These are phyloP conservation scores for Raillietiella orientalis DNA, from an alignment of 2,888 invertebrate species.

Conservation along the genomic window DNA sequence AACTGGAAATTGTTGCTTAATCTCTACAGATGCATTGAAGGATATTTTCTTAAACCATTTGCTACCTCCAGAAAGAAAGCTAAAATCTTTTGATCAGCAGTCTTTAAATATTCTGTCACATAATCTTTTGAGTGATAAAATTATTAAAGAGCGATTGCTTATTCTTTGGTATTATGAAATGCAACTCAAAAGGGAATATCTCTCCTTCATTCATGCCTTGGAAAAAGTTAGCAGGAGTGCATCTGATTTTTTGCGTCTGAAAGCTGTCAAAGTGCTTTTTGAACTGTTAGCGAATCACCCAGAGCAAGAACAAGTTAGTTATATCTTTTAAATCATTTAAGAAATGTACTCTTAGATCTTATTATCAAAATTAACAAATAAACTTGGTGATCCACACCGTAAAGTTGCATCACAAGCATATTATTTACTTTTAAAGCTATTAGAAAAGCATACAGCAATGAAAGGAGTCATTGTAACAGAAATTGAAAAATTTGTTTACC, in stretches of 20 bases:
- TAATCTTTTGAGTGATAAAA: constrained; percentile 7
- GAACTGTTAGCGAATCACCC: constrained; percentile 40
- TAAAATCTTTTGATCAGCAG: constrained; percentile 29
- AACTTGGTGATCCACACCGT: constrained; percentile 69
- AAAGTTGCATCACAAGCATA: constrained; percentile 63
- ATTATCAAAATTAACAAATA: constrained; percentile 53
- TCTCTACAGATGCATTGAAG: constrained; percentile 29
- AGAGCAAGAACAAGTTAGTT: constrained; percentile 43
- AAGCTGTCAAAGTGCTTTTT: constrained; percentile 33
- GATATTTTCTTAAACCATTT: constrained; percentile 37
- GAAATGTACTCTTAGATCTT: constrained; percentile 21
- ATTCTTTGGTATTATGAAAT: constrained; percentile 54
- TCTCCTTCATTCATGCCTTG: constrained; percentile 30
- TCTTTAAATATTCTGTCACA: constrained; percentile 13
- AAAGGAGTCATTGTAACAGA: constrained; percentile 53
- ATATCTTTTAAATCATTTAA: background rate
- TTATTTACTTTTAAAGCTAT: constrained; percentile 45
- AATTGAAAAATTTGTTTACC: constrained; percentile 59
- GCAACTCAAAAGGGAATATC: constrained; percentile 41
- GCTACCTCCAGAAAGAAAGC: constrained; percentile 19
- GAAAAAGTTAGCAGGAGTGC: constrained; percentile 40
- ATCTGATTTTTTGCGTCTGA: constrained; percentile 42
- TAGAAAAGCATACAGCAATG: constrained; percentile 66
- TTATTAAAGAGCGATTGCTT: constrained; percentile 9
- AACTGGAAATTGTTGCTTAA: constrained; percentile 4